Evolutionary conservation across 2,797 vertebrate species (phyloP), one percentile per base, ranked within the genome.

Genomic region (Echiichthys vipera): DNA sequence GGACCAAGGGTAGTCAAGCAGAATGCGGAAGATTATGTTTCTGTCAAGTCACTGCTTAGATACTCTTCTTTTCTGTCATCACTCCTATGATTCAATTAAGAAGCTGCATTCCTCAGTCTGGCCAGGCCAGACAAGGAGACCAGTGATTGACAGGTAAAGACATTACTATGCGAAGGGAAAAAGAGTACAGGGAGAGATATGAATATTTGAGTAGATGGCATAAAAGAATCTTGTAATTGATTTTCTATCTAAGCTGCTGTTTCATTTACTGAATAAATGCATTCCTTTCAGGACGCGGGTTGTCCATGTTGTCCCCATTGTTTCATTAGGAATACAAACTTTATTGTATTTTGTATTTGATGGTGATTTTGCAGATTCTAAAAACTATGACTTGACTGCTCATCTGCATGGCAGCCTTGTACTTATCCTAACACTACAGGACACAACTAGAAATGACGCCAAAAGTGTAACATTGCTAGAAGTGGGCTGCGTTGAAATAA

Each of bases 161-260:
- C 93, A 94, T 96, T 92, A 93, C 93, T 94, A 95, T 95, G 92
- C 86, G 67, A 65, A 83, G 89, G 51, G 69, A 83, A 91, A 87
- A 93, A 88, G 93, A 93, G 93, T 89, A 76, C 88, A 93, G 81
- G 78, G 69, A 91, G 86, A 91, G 91, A 93, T 93, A 71, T 94
- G 94, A 95, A 96, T 95, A 92, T 88, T 74, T 92, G 91, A 96
- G 93, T 83, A 93, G 90, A 92, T 78, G 80, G 93, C 90, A 94
- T 93, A 93, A 96, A 94, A 93, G 90, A 90, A 92, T 94, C 37
- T 51, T 84, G 90, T 94, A 95, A 96, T 94, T 96, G 95, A 95
- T 96, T 96, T 95, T 94, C 92, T 92, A 93, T 84, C 82, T 91
- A 88, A 86, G 88, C 82, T 85, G 88, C 86, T 70, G 85, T 93